Conservation (phyloP, 2,888 invertebrate species). For the Frankliniella intonsa region DNA sequence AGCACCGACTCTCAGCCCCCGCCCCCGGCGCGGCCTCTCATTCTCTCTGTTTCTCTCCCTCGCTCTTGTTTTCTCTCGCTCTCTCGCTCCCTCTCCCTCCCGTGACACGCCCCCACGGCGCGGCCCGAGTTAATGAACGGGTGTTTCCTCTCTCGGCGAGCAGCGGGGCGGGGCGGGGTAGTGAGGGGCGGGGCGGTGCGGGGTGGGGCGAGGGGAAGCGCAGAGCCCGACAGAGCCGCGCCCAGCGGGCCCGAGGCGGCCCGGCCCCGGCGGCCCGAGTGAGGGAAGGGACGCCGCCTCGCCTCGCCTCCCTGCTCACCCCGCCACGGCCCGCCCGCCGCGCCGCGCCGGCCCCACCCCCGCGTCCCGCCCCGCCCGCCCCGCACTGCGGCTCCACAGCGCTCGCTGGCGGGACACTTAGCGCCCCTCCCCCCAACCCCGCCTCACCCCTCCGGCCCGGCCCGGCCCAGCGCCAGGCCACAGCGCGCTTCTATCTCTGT, state of each 20-base stretch:
- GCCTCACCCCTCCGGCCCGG: constrained; percentile 27
- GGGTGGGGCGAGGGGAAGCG: neutral
- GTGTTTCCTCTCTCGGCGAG: constrained; percentile 29
- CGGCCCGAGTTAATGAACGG: neutral
- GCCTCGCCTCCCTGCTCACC: no score
- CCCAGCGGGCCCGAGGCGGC: constrained; percentile 30
- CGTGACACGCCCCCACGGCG: constrained; percentile 2
- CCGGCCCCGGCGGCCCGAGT: constrained; percentile 34
- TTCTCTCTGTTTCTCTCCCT: constrained; percentile 39
- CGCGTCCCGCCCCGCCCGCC: constrained; percentile 39
- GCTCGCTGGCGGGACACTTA: constrained; percentile 48
- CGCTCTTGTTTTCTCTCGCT: neutral
- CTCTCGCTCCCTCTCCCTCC: neutral
- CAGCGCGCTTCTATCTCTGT: constrained; percentile 3
- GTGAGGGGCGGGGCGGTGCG: neutral
- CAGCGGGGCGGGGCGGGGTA: neutral
- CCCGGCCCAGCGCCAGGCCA: constrained; percentile 34
- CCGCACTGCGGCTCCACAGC: constrained; percentile 35
- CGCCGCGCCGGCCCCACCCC: constrained; percentile 41
- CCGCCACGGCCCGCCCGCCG: constrained; percentile 29
- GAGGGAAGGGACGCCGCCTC: constrained; percentile 33
- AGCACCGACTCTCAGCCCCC: no score
- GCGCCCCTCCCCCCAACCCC: constrained; percentile 40
- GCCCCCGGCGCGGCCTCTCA: constrained; percentile 30
- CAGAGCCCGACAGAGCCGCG: neutral